Base-by-base conservation (phyloP, 2,888 invertebrate genomes). In the Lithophane semibrunnea region DNA sequence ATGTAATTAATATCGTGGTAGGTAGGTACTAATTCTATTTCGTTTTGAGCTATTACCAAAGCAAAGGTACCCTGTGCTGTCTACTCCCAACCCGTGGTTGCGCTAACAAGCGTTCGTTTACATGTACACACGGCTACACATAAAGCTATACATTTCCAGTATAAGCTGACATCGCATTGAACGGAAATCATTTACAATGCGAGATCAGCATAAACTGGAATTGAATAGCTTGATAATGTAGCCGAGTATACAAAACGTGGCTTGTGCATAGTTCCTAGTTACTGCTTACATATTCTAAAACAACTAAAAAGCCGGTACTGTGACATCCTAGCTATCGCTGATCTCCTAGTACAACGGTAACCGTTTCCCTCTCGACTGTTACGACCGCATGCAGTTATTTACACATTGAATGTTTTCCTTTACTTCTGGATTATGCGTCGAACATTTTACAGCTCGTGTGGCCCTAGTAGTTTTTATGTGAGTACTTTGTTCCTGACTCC, bases 381-480 rank as follows among this genome's bases (percentile, higher is more conserved):
- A 83, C 68, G 65, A 68, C 68, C 42, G 47, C 66, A 63, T 79
- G 54, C 73, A 80, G 60, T 73, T 80, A 79, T 60, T 80, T 80
- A 75, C 70, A 67, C 70, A 76, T 68, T 52, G 12, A 60, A 70
- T 60, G n/a, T 73, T 77, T 84, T 66, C 64, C 72, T 80, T 77
- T 73, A 80, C 66, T 49, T 76, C 58, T 54, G 66, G 77, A 66
- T 75, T 75, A 74, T 77, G 80, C 81, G 73, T 63, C 42, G 64
- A 73, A 49, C 75, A 73, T 81, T 83, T 75, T 77, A 73, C 73
- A 75, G 68, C 61, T 68, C 77, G 61, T 77, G 73, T 73, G 64
- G 60, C 47, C 73, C 58, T 78, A 52, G 75, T 75, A 66, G 70
- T 75, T 86, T 82, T 77, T 83, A 77, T 80, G 73, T 63, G 73